phyloP scores from a whole-genome alignment of 2,113 vertebrate species.

The Andinoacara biseriatus region DNA sequence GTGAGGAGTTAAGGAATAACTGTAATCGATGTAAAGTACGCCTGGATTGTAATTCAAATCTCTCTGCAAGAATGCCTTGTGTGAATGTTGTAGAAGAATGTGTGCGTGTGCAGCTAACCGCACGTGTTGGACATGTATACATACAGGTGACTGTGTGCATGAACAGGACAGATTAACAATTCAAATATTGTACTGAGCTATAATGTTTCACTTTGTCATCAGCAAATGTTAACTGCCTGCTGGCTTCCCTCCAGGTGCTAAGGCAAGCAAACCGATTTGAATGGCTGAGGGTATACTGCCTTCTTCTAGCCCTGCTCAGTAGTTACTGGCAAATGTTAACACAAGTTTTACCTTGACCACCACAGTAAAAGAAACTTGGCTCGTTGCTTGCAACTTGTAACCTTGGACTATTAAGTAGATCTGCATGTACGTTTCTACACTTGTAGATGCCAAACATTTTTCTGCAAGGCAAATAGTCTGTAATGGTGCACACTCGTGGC shows the following conservation, averaged over 20 bases:
- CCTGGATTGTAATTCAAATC: slow-evolving; percentile 24
- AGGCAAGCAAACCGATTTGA: slow-evolving; percentile 56
- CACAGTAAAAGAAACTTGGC: slow-evolving; percentile 24
- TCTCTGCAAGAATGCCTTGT: slow-evolving; percentile 2
- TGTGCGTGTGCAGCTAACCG: not conserved
- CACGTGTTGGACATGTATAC: slow-evolving; percentile 18
- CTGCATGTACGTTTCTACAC: not conserved
- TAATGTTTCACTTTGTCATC: slow-evolving; percentile 76
- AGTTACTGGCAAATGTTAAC: slow-evolving; percentile 47
- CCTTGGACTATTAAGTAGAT: not conserved
- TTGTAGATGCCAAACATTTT: slow-evolving; percentile 15
- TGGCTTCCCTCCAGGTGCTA: slow-evolving; percentile 62
- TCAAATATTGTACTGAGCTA: slow-evolving; percentile 65
- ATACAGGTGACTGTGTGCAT: slow-evolving; percentile 36
- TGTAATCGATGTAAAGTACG: not conserved
- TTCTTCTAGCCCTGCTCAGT: slow-evolving; percentile 24
- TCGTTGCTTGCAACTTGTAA: slow-evolving; percentile 7
- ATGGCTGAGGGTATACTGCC: slow-evolving; percentile 39
- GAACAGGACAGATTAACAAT: slow-evolving; percentile 61
- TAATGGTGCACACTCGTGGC: not conserved
- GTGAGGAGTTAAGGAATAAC: not conserved
- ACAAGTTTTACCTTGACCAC: slow-evolving; percentile 52
- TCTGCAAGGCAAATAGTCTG: slow-evolving; percentile 1
- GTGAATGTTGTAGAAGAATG: not conserved
- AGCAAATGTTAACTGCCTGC: slow-evolving; percentile 67